Percentiles rank a stretch among this genome's conserved stretches.
Conservation (phyloP, 1,140 invertebrate genomes). For the Thalassaphorura encarpata region DNA sequence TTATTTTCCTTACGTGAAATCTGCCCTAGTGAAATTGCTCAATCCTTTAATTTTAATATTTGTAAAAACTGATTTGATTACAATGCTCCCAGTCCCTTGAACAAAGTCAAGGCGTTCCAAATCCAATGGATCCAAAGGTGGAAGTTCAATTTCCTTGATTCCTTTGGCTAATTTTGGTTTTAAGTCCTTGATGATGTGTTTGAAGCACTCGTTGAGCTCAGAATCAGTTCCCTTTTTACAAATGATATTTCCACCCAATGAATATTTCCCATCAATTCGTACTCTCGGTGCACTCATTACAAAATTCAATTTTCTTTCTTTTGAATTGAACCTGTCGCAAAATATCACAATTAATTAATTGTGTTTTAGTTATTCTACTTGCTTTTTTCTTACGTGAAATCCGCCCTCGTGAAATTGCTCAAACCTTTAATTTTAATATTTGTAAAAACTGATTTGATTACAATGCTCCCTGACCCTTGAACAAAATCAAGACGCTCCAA, state of each 20-base stretch:
- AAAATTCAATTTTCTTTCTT: slow-evolving; percentile 5
- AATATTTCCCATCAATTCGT: slow-evolving; percentile 18
- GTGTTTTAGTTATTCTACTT: no score
- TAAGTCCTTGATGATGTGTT: slow-evolving; percentile 12
- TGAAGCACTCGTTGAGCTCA: slow-evolving; percentile 15
- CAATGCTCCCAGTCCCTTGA: slow-evolving; percentile 10
- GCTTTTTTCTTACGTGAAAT: slow-evolving; percentile 18
- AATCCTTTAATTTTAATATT: slow-evolving; percentile 16
- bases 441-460: slow-evolving; percentile 14
- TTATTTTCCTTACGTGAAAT: slow-evolving; percentile 18
- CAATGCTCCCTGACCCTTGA: slow-evolving; percentile 10
- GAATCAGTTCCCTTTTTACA: slow-evolving; percentile 16
- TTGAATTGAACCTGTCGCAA: slow-evolving; percentile 15
- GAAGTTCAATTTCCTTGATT: slow-evolving; percentile 11
- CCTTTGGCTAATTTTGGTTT: slow-evolving; percentile 13
- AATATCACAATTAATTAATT: background rate
- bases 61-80: slow-evolving; percentile 14
- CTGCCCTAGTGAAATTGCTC: slow-evolving; percentile 15
- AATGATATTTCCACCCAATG: slow-evolving; percentile 16
- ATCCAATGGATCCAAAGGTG: slow-evolving; percentile 8
- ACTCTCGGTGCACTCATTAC: slow-evolving; percentile 11
- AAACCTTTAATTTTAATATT: slow-evolving; percentile 16
- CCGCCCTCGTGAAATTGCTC: slow-evolving; percentile 15
- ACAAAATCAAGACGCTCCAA: slow-evolving; percentile 14
- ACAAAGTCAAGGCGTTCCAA: slow-evolving; percentile 13